Evolutionary conservation across 1,140 invertebrate species (phyloP), one percentile per base, ranked within the genome.

Genomic region (Venturia canescens): DNA sequence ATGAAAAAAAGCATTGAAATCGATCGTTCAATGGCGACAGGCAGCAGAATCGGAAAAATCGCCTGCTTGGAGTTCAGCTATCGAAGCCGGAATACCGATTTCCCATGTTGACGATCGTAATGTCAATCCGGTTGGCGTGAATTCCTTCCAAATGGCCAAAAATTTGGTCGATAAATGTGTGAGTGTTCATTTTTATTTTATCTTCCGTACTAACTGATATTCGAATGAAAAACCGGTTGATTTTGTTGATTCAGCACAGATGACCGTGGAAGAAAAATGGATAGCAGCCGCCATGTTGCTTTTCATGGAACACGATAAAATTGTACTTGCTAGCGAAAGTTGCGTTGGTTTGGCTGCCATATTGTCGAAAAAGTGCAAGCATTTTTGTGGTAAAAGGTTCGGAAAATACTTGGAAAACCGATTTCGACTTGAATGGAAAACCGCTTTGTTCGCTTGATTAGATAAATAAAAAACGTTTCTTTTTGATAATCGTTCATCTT

Each of bases 361-460:
- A 21, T 18, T 69, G 29, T 69, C 66, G 27, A 69, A 69, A 69
- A 69, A 69, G 66, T 69, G 29, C 66, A 69, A 18, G 29, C 27
- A 69, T 31, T 69, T 69, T 69, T 69, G 66, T 31, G 66, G 66
- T 29, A 69, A 69, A 31, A 34, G 66, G 66, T 69, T 69, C 66
- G 66, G 5, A 53, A 53, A 53, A 53, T 53, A 3, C 26, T 23
- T 27, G 6, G 9, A 27, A 27, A 27, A 63, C 26, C 3, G 3
- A 26, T 3, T 63, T 27, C 0, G 11, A 63, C 7, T 9, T 27
- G 27, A 63, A 63, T 21, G 60, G 15, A 26, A 63, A 63, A 23
- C 9, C 60, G 9, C 13, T 63, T 63, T 27, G 9, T 63, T 63
- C 57, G n/a, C 7, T 27, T 63, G 0, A 57, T 21, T 44, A n/a